Evolutionary conservation across 2,888 invertebrate species (phyloP), one percentile per base, ranked within the genome.

Genomic region (Lasioglossum lativentre): DNA sequence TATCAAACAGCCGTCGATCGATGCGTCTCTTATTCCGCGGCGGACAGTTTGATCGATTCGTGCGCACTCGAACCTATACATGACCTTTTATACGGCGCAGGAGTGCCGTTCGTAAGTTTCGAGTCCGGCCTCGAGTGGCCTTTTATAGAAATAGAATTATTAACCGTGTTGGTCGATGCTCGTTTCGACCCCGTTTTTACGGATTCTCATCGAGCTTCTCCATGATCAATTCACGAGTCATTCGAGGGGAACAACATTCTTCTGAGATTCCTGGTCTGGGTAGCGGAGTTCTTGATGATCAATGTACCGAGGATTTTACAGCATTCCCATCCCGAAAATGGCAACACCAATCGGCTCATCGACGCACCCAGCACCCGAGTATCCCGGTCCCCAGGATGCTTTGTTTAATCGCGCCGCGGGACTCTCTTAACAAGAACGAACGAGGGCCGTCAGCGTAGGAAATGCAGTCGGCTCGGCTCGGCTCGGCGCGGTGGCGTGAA

Each of bases 391-490:
- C 52, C 27, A 71, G 10, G 27, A 30, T 14, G 30, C 27, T 88
- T 86, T 80, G 85, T 87, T 90, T 88, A 88, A 91, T 90, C 86
- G 90, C 82, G 59, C 75, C 63, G 66, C 83, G 83, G 78, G 76
- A 75, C 42, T 78, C 78, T 83, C 78, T 79, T 82, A 88, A 86
- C 84, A 84, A 88, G 88, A 76, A 83, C 56, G 79, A 71, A 78
- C 79, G 77, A 82, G 38, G 23, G 71, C 79, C 73, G 68, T 78
- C 71, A 63, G 34, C 42, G 42, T n/a, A 73, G 74, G 75, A 73
- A 74, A 66, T 74, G 73, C 66, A 68, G 74, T 78, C 70, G 66
- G n/a, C n/a, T n/a, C n/a, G n/a, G n/a, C n/a, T n/a, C n/a, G n/a
- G n/a, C n/a, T n/a, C n/a, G n/a, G n/a, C n/a, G n/a, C 34, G 34